Conservation (phyloP, 2,113 vertebrate genomes). For the Ciconia maguari region DNA sequence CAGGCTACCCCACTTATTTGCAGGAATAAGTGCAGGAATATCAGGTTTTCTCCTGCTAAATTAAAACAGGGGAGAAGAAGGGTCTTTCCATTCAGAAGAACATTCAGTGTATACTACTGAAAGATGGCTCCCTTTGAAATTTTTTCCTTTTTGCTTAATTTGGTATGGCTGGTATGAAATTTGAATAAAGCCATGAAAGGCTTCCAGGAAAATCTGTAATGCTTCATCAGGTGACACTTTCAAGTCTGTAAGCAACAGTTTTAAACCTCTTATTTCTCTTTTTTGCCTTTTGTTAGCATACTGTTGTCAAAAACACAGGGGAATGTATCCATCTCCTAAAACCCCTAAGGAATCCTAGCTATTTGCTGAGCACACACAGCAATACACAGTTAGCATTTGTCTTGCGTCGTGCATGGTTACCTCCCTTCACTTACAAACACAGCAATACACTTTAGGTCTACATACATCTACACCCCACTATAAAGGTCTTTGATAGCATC, state of each 20-base stretch:
- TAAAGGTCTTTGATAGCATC: not conserved
- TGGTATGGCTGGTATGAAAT: not conserved
- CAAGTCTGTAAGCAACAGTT: not conserved
- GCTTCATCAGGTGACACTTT: not conserved
- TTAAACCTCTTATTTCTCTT: slow-evolving; percentile 1
- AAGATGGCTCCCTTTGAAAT: not conserved
- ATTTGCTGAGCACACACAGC: slow-evolving; percentile 4
- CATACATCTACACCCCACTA: not conserved
- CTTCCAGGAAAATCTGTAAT: not conserved
- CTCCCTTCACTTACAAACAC: not conserved
- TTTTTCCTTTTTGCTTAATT: not conserved
- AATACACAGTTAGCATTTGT: not conserved
- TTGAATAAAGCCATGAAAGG: not conserved
- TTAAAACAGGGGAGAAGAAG: not conserved
- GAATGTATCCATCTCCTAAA: not conserved
- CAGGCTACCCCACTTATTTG: not conserved
- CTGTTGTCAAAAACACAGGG: not conserved
- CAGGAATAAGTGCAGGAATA: not conserved
- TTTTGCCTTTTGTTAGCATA: not conserved
- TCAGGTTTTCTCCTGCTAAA: not conserved
- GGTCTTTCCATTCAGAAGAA: not conserved
- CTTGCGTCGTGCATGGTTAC: not conserved
- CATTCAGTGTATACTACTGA: not conserved
- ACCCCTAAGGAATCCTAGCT: not conserved
- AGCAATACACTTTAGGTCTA: not conserved